phyloP scores from a whole-genome alignment of 2,797 vertebrate genomes.

The Karalla daura region DNA sequence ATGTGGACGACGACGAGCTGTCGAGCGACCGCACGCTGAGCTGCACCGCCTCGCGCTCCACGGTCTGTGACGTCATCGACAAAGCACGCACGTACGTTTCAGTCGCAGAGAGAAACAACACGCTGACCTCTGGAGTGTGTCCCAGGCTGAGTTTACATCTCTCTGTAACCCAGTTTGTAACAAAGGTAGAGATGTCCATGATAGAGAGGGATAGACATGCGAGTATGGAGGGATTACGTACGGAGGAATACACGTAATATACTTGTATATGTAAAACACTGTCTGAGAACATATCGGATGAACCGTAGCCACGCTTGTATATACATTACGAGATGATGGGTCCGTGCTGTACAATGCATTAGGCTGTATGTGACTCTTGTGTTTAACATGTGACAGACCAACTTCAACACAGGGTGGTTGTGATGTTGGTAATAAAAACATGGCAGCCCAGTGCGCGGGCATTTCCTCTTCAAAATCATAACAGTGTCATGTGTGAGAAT shows the following conservation, averaged over 20 bases:
- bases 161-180: too few species aligned
- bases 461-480: neutral
- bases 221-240: too few species aligned
- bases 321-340: neutral
- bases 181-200: too few species aligned
- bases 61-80: neutral
- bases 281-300: too few species aligned
- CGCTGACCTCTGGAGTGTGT: too few species aligned
- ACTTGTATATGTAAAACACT: too few species aligned
- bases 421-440: neutral
- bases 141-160: too few species aligned
- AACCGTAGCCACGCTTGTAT: neutral
- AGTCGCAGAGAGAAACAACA: too few species aligned
- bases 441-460: neutral
- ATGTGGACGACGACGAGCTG: neutral
- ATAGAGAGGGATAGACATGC: too few species aligned
- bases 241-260: too few species aligned
- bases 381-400: neutral
- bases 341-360: neutral
- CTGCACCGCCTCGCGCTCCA: neutral
- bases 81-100: neutral
- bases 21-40: neutral
- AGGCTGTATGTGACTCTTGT: neutral
- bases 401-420: neutral
- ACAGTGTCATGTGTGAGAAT: neutral